A percentile compares a stretch with the other conserved stretches of the same genome.
These are phyloP conservation scores for Coenonympha arcania DNA, from an alignment of 2,888 invertebrate species.

Conservation along the genomic window DNA sequence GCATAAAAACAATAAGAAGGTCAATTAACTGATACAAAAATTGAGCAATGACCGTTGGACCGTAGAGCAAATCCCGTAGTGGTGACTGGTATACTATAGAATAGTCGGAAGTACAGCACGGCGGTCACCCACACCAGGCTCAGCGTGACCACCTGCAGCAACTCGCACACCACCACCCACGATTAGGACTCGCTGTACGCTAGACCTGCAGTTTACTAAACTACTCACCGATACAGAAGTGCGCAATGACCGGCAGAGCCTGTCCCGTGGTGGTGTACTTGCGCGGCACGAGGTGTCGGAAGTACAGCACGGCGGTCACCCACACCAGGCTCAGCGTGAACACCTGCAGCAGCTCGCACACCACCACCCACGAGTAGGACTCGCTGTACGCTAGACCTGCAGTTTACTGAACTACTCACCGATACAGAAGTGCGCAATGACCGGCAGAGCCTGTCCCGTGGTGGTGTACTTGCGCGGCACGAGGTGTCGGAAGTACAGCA, in stretches of 20 bases:
- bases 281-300: slow-evolving; percentile 85
- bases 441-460: slow-evolving; percentile 84
- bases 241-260: slow-evolving; percentile 83
- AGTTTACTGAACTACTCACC: slow-evolving; percentile 43
- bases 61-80: too few species aligned
- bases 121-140: too few species aligned
- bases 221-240: slow-evolving; percentile 77
- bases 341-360: too few species aligned
- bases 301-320: slow-evolving; percentile 85
- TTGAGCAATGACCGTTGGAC: too few species aligned
- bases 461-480: slow-evolving; percentile 84
- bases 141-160: too few species aligned
- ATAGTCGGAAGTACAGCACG: too few species aligned
- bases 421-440: slow-evolving; percentile 84
- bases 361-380: too few species aligned
- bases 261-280: slow-evolving; percentile 85
- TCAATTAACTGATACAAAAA: too few species aligned
- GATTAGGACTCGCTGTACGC: not conserved
- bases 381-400: not conserved
- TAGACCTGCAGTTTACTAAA: not conserved
- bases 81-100: too few species aligned
- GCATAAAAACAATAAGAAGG: too few species aligned
- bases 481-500: slow-evolving; percentile 86
- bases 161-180: too few species aligned
- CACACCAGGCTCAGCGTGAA: too few species aligned